Conservation (phyloP, 2,797 vertebrate species). For the Rhinogobio ventralis region DNA sequence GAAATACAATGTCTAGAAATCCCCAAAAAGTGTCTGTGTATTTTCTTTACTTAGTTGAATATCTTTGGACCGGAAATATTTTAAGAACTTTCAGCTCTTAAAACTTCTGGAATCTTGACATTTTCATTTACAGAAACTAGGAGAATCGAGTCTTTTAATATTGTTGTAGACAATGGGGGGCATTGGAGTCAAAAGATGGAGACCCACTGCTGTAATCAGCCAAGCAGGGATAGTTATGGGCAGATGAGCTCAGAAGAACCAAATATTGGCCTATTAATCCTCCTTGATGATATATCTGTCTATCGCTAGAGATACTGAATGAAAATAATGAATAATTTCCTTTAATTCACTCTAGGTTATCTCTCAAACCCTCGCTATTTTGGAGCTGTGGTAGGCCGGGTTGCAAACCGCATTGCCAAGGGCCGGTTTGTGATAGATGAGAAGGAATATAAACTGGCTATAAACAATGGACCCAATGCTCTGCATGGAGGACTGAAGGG, state of each 20-base stretch:
- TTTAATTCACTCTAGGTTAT: constrained; percentile 80
- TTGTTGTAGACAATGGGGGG: neutral
- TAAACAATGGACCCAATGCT: constrained; percentile 90
- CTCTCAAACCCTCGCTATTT: constrained; percentile 86
- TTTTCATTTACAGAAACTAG: neutral
- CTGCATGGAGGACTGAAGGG: constrained; percentile 90
- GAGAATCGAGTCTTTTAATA: neutral
- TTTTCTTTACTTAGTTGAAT: too few relatives aligned
- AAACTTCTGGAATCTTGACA: neutral
- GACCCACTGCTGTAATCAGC: neutral
- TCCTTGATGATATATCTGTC: neutral
- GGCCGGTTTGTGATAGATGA: constrained; percentile 83
- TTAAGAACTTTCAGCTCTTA: neutral
- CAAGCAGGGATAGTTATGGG: neutral
- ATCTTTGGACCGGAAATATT: too few relatives aligned
- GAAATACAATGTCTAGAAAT: too few relatives aligned
- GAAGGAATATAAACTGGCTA: constrained; percentile 82
- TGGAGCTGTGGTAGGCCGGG: constrained; percentile 88
- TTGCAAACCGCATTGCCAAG: constrained; percentile 90
- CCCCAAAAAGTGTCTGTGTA: too few relatives aligned
- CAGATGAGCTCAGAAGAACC: neutral
- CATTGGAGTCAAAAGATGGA: neutral
- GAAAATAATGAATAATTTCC: neutral
- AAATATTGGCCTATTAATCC: neutral
- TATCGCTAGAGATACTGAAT: neutral